Percentiles rank a stretch among this genome's conserved stretches.
Conservation (phyloP, 2,113 vertebrate genomes). For the Anarrhichthys ocellatus region DNA sequence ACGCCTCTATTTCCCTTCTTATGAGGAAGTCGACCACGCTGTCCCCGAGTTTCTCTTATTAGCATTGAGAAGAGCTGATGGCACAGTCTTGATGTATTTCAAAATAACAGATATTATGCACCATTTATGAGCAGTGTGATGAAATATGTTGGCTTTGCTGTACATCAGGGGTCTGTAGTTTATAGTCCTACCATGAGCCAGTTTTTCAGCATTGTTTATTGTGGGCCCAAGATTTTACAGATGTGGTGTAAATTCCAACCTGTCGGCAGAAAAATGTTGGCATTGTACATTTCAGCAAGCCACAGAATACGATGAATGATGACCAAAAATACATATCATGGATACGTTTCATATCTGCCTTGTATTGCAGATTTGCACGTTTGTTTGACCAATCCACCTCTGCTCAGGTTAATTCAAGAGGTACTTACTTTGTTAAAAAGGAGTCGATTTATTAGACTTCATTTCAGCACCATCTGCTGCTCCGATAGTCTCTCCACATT, state of each 20-base stretch:
- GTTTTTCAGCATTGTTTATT: neutral
- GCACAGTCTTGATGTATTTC: neutral
- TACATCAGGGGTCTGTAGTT: neutral
- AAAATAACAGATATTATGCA: neutral
- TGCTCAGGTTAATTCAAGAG: too few species aligned
- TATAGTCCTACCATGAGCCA: neutral
- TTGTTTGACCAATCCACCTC: too few species aligned
- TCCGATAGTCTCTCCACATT: neutral
- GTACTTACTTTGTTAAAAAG: too few species aligned
- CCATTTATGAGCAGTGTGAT: neutral
- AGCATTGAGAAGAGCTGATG: slow-evolving; percentile 2
- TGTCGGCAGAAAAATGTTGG: too few species aligned
- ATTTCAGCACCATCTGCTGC: too few species aligned
- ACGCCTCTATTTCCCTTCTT: slow-evolving; percentile 14
- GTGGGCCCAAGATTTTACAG: neutral
- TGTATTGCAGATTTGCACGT: too few species aligned
- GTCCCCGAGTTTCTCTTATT: slow-evolving; percentile 4
- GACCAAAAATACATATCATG: too few species aligned
- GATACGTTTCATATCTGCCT: too few species aligned
- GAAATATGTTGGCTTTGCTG: neutral
- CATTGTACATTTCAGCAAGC: too few species aligned
- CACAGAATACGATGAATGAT: too few species aligned
- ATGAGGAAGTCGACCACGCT: slow-evolving; percentile 39
- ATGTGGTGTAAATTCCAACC: neutral
- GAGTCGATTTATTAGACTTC: too few species aligned